Evolutionary conservation across 2,888 invertebrate species (phyloP).

Genomic region (Caenorhabditis drosophilae): DNA sequence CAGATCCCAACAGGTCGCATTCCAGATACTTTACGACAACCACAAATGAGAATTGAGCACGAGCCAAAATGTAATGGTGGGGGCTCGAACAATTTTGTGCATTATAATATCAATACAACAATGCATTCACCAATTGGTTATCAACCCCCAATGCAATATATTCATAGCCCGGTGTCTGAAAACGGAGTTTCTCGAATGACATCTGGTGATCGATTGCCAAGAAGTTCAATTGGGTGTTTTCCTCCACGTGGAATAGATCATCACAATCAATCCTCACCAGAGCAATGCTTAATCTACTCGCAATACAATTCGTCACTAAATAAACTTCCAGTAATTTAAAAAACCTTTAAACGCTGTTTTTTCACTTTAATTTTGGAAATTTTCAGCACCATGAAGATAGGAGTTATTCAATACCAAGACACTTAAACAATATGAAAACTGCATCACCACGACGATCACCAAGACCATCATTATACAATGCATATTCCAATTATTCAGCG

Average conservation of each 20-base stretch:
- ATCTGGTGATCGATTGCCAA: slow-evolving; percentile 18
- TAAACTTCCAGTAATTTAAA: slow-evolving; percentile 38
- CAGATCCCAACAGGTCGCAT: no score
- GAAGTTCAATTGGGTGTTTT: slow-evolving; percentile 31
- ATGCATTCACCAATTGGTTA: slow-evolving; percentile 35
- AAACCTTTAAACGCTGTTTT: not conserved
- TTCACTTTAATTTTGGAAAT: not conserved
- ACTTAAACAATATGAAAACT: slow-evolving; percentile 28
- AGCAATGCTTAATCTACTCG: slow-evolving; percentile 49
- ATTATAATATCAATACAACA: slow-evolving; percentile 28
- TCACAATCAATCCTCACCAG: no score
- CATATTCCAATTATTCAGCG: slow-evolving; percentile 34
- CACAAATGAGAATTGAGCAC: slow-evolving; percentile 37
- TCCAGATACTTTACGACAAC: slow-evolving; percentile 26
- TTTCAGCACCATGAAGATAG: slow-evolving; percentile 29
- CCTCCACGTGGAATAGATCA: slow-evolving; percentile 15
- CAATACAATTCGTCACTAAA: slow-evolving; percentile 49
- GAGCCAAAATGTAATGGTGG: slow-evolving; percentile 47
- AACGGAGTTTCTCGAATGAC: slow-evolving; percentile 31
- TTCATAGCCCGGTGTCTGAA: slow-evolving; percentile 34
- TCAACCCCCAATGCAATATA: slow-evolving; percentile 25
- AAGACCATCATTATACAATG: slow-evolving; percentile 27
- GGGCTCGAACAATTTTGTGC: slow-evolving; percentile 11
- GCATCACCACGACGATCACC: slow-evolving; percentile 32
- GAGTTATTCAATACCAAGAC: slow-evolving; percentile 27